Conservation (phyloP, 2,113 vertebrate genomes). For the Mola mola region DNA sequence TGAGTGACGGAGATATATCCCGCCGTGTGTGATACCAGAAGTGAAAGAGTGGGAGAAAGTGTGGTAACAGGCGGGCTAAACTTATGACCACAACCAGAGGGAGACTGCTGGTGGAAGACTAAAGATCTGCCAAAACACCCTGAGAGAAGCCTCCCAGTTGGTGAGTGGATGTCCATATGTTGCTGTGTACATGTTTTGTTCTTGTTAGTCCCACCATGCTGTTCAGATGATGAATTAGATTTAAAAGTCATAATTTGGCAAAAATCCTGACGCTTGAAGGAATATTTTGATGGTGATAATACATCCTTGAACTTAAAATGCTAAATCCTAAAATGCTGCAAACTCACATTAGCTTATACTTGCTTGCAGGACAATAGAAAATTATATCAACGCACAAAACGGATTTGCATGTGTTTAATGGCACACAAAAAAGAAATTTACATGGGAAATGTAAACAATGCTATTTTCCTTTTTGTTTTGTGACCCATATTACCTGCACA, state of each 20-base stretch:
- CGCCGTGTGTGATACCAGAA: constrained; percentile 58
- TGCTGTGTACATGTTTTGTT: constrained; percentile 11
- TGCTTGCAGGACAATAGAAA: too few relatives aligned
- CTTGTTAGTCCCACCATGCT: neutral
- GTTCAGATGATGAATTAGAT: neutral
- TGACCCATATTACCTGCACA: too few relatives aligned
- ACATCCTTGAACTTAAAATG: neutral
- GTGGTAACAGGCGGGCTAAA: constrained; percentile 35
- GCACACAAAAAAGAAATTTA: too few relatives aligned
- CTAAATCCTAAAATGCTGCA: neutral
- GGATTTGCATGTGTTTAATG: too few relatives aligned
- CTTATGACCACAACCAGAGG: constrained; percentile 36
- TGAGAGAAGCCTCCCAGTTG: constrained; percentile 36
- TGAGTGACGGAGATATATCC: constrained; percentile 52
- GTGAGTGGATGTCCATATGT: constrained; percentile 60
- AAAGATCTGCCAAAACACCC: constrained; percentile 25
- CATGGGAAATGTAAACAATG: too few relatives aligned
- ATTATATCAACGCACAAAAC: too few relatives aligned
- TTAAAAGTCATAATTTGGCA: too few relatives aligned
- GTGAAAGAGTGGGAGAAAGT: constrained; percentile 61
- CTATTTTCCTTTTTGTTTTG: too few relatives aligned
- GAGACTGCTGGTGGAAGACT: constrained; percentile 35
- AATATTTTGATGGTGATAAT: neutral
- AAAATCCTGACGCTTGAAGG: neutral
- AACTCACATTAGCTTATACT: neutral